These are phyloP conservation scores for Nannospalax galili DNA, from an alignment of 2,113 vertebrate genomes.

Conservation along the genomic window DNA sequence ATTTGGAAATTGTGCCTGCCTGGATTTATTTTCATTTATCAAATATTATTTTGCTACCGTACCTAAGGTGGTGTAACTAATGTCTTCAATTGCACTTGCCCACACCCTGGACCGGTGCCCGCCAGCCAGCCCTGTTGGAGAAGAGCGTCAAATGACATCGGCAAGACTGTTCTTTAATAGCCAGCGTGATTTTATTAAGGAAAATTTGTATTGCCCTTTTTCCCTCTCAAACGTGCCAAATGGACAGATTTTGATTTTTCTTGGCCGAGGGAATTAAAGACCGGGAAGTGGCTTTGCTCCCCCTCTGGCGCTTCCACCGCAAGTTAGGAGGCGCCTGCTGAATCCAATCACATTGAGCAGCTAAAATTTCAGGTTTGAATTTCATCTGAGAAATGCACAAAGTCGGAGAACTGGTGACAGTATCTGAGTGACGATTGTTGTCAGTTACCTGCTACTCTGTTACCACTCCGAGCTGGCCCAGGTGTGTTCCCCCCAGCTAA, in stretches of 20 bases:
- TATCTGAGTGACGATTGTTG: constrained; percentile 69
- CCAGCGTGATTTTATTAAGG: constrained; percentile 78
- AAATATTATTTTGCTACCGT: constrained; percentile 82
- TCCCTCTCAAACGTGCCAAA: constrained; percentile 65
- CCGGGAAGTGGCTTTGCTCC: constrained; percentile 47
- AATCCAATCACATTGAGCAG: constrained; percentile 74
- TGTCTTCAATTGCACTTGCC: constrained; percentile 75
- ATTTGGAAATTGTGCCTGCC: constrained; percentile 80
- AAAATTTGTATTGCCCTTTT: constrained; percentile 75
- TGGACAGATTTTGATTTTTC: constrained; percentile 49
- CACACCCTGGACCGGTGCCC: constrained; percentile 73
- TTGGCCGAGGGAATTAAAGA: constrained; percentile 74
- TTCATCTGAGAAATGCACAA: constrained; percentile 70
- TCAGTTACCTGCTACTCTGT: constrained; percentile 81
- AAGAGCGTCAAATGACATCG: constrained; percentile 72
- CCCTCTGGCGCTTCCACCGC: constrained; percentile 38
- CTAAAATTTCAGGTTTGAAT: constrained; percentile 76
- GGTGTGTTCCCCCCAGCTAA: constrained; percentile 89
- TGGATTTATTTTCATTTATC: constrained; percentile 84
- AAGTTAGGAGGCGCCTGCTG: constrained; percentile 66
- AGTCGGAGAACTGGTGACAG: constrained; percentile 75
- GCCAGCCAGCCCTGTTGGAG: constrained; percentile 75
- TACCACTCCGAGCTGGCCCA: constrained; percentile 82
- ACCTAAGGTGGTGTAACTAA: constrained; percentile 82
- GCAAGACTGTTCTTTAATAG: constrained; percentile 76